Base-by-base conservation (phyloP, 2,797 vertebrate genomes). In the Sebastes vulpes region DNA sequence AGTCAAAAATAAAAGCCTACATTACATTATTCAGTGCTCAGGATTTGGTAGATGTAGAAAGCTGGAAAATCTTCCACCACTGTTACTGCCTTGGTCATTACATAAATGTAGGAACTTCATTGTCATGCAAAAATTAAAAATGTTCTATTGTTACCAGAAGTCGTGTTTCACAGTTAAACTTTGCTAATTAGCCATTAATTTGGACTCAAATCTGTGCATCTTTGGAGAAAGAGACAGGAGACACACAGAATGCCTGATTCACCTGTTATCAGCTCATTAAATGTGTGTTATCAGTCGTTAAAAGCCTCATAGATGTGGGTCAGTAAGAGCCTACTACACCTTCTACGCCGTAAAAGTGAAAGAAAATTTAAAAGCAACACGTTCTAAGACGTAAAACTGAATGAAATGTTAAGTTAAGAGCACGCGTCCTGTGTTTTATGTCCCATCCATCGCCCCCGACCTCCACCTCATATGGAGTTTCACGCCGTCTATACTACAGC, bases 211-310 rank as follows among this genome's bases (percentile, higher is more conserved):
- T 18, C 21, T 26, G 12, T 29, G 10, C 0, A 0, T 31, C 46
- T 61, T 20, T 1, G 26, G 11, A 28, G 11, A 46, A 16, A 14
- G 38, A 57, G 16, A 50, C 10, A 8, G 31, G 26, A 28, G 16
- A 50, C 11, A 53, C n/a, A 46, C 14, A 46, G 42, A 28, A 6
- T 1, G 5, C 26, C 26, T 1, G 26, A 28, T 28, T 28, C 5
- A 6, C 6, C 38, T 16, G 42, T 46, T 46, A 7, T 18, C 16
- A 46, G 16, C 46, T 50, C 46, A 50, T 50, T 50, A 50, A 50
- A 50, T 50, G 46, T 0, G 2, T 1, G 6, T 46, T 0, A 46
- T 46, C 42, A 46, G 0, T 18, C 3, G 6, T 18, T 46, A 2
- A 0, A 18, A 46, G 42, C 46, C 46, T 50, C 46, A 50, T 20